Evolutionary conservation across 2,113 vertebrate genomes (phyloP), one percentile per base, ranked within the genome.

Genomic region (Alethe castanea): DNA sequence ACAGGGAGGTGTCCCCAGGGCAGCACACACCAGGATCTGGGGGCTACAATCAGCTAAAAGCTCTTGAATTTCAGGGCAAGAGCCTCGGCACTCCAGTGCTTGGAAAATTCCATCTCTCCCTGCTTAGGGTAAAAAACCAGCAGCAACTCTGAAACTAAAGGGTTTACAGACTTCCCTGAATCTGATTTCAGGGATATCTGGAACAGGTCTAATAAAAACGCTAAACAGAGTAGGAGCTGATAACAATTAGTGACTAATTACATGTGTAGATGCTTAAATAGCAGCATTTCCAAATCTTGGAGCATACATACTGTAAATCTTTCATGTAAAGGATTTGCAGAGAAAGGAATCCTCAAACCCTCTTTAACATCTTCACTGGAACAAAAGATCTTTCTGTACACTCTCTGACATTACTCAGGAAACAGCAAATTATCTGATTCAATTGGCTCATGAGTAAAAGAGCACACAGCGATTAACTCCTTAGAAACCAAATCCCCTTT

Each of bases 361-460:
- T 84, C 86, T 88, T 69, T 84, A 84, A 56, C 25, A 44, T 92
- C 77, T 84, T 88, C 19, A 57, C n/a, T 23, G 81, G 87, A 95
- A 94, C 90, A 96, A 94, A 86, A 88, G 91, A 89, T 87, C 81
- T 91, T 86, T 91, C 86, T 91, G 81, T 74, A 74, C 48, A 59
- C 81, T 73, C 69, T 80, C 73, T 79, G 94, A 67, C 73, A 89
- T 77, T 89, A 78, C 47, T 94, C 92, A 91, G 87, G 95, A 96
- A 93, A 94, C 86, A 91, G 86, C 77, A 93, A 85, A 94, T 96
- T 81, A 93, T 93, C 73, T 64, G 61, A 89, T 85, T 81, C 90
- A 91, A 67, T 25, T 84, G 73, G 76, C 59, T 94, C 62, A 23
- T 56, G 81, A 88, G 86, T 74, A 87, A 92, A 94, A 81, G 8